These are phyloP conservation scores for Carassius carassius DNA, from an alignment of 2,113 vertebrate genomes.

Conservation along the genomic window DNA sequence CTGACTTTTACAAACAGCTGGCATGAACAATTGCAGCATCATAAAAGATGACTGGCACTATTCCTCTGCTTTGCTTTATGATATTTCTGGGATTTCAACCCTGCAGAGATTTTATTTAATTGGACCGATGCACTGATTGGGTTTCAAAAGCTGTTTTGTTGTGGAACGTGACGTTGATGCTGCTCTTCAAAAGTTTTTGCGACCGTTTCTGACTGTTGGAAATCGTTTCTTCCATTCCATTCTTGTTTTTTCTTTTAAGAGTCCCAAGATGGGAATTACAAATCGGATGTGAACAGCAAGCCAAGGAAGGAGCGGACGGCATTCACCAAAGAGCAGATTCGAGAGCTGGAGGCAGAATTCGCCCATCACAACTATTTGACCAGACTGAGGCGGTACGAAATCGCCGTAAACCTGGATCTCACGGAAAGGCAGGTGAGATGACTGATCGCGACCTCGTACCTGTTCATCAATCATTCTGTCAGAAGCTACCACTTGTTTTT, in stretches of 20 bases:
- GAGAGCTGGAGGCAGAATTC: constrained; percentile 97
- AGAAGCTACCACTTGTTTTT: constrained; percentile 61
- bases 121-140: neutral
- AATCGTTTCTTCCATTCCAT: constrained; percentile 27
- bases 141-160: constrained; percentile 6
- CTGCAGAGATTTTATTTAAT: constrained; percentile 54
- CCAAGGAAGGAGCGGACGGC: constrained; percentile 98
- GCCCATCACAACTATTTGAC: constrained; percentile 99
- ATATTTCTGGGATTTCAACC: constrained; percentile 46
- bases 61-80: constrained; percentile 59
- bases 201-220: constrained; percentile 56
- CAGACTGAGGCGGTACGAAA: constrained; percentile 94
- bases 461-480: constrained; percentile 27
- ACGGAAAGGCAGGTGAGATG: constrained; percentile 94
- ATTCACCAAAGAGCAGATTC: constrained; percentile 98
- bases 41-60: constrained; percentile 65
- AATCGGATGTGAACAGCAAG: constrained; percentile 95
- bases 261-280: constrained; percentile 96
- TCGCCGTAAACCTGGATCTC: constrained; percentile 97
- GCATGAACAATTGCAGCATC: constrained; percentile 66
- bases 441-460: neutral
- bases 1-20: constrained; percentile 67
- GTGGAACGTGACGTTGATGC: neutral
- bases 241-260: constrained; percentile 78
- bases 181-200: neutral